Evolutionary conservation across 1,140 invertebrate species (phyloP).

Genomic region (Apis dorsata): DNA sequence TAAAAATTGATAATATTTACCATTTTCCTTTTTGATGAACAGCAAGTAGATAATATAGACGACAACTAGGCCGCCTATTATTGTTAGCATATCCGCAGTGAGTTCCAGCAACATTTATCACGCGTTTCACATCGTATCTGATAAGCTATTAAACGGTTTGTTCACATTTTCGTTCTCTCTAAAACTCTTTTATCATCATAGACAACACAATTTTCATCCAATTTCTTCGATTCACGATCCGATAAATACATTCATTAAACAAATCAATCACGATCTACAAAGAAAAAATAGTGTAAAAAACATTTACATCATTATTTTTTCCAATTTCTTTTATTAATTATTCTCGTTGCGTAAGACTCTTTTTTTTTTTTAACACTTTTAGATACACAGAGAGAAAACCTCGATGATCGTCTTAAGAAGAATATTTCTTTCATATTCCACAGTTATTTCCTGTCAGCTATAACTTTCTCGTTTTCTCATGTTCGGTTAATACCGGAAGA

Average conservation of each 20-base stretch:
- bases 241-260: background rate
- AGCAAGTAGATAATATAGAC: conserved; percentile 75
- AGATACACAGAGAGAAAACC: background rate
- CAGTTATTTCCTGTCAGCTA: background rate
- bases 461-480: conserved; percentile 41
- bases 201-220: background rate
- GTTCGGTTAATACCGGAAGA: conserved; percentile 30
- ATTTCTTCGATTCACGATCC: background rate
- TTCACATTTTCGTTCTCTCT: background rate
- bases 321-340: background rate
- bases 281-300: background rate
- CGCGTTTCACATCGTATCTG: conserved; percentile 50
- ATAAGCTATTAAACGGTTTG: conserved; percentile 8
- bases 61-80: conserved; percentile 76
- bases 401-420: background rate
- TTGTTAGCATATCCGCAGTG: conserved; percentile 74
- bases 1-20: conserved; percentile 67
- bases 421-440: conserved; percentile 7
- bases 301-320: background rate
- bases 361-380: background rate
- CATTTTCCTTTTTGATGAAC: conserved; percentile 69
- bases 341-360: background rate
- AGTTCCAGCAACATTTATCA: conserved; percentile 73
- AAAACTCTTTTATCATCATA: background rate
- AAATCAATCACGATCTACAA: background rate